A percentile compares a stretch with the other conserved stretches of the same genome.
phyloP scores from a whole-genome alignment of 1,140 invertebrate species.

The Eubasilissa regina region DNA sequence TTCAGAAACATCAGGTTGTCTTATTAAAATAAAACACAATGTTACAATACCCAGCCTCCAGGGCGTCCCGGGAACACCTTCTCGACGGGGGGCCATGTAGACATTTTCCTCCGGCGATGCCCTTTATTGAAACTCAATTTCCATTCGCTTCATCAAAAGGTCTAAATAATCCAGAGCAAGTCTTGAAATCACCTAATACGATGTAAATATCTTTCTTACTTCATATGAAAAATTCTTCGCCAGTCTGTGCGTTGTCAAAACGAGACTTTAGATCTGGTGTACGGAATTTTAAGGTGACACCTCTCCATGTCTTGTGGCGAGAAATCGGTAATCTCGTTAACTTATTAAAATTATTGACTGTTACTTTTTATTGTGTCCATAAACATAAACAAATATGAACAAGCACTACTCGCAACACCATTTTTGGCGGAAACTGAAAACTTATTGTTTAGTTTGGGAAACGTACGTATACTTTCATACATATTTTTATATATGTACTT shows the following conservation, averaged over 20 bases:
- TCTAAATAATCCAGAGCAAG: too few relatives aligned
- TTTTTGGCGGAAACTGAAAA: neutral
- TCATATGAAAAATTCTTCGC: too few relatives aligned
- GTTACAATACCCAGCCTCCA: conserved; percentile 21
- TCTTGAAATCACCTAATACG: neutral
- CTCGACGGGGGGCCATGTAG: conserved; percentile 14
- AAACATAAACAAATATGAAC: neutral
- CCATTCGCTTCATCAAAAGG: too few relatives aligned
- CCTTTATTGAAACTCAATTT: neutral
- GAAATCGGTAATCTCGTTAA: conserved; percentile 30
- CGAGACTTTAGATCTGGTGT: neutral
- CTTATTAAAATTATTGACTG: conserved; percentile 35
- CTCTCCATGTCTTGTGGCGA: neutral
- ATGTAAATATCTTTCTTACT: neutral
- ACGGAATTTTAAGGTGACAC: conserved; percentile 27
- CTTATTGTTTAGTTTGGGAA: neutral
- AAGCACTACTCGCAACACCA: neutral
- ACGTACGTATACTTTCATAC: too few relatives aligned
- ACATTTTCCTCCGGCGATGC: conserved; percentile 8
- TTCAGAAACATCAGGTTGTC: conserved; percentile 2
- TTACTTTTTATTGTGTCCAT: conserved; percentile 22
- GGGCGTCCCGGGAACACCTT: conserved; percentile 1
- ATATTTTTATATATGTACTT: too few relatives aligned
- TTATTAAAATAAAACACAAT: conserved; percentile 30
- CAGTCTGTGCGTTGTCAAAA: neutral